phyloP scores from a whole-genome alignment of 2,797 vertebrate genomes.

The Neostethus bicornis region DNA sequence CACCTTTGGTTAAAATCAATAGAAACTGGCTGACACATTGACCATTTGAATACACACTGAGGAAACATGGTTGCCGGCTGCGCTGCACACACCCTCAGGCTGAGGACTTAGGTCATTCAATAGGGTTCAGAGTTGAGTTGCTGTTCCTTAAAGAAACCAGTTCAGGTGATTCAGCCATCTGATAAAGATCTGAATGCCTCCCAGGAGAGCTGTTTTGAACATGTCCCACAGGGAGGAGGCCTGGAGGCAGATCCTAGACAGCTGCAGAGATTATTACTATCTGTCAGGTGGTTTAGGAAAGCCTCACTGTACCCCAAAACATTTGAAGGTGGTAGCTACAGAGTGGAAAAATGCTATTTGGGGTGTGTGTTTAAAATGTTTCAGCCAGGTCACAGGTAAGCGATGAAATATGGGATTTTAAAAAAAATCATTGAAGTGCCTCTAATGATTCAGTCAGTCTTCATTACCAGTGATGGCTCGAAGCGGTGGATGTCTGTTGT shows the following conservation, averaged over 20 bases:
- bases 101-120: too few relatives aligned
- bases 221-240: background rate
- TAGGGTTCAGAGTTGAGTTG: background rate
- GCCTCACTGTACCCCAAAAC: background rate
- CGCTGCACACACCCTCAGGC: too few relatives aligned
- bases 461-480: background rate
- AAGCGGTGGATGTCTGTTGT: constrained; percentile 15
- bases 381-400: too few relatives aligned
- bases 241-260: background rate
- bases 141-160: background rate
- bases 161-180: background rate
- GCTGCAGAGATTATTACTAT: background rate
- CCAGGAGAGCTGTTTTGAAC: too few relatives aligned
- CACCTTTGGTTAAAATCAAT: too few relatives aligned
- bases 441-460: constrained; percentile 16
- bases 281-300: background rate
- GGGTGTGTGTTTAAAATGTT: background rate
- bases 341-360: too few relatives aligned
- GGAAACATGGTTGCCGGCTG: too few relatives aligned
- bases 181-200: background rate
- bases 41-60: too few relatives aligned
- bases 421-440: background rate
- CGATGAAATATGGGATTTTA: background rate
- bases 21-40: too few relatives aligned
- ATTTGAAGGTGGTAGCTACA: background rate